A percentile compares a stretch with the other conserved stretches of the same genome.
Conservation (phyloP, 2,888 invertebrate genomes). For the Phalera bucephala region DNA sequence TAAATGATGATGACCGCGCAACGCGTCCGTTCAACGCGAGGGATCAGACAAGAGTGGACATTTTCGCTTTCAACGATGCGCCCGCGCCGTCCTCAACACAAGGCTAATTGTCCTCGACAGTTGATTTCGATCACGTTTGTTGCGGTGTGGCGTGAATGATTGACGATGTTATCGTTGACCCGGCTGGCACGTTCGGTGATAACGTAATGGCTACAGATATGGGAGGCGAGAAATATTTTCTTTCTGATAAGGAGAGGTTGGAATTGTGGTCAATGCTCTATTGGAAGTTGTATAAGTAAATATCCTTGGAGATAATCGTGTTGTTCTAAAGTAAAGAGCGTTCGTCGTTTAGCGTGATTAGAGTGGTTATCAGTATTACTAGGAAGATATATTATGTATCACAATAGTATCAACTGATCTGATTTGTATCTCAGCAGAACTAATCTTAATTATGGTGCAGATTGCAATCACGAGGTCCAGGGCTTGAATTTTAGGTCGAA, state of each 20-base stretch:
- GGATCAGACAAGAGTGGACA: slow-evolving; percentile 24
- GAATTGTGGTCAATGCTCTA: background rate
- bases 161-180: slow-evolving; percentile 56
- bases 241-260: background rate
- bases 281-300: too few species aligned
- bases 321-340: too few species aligned
- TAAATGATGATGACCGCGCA: slow-evolving; percentile 12
- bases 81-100: slow-evolving; percentile 30
- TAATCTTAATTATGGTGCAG: too few species aligned
- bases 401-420: too few species aligned
- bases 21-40: slow-evolving; percentile 16
- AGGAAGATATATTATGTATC: too few species aligned
- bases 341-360: too few species aligned
- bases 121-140: slow-evolving; percentile 44
- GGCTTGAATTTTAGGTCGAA: too few species aligned
- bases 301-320: too few species aligned
- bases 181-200: slow-evolving; percentile 23
- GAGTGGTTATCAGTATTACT: too few species aligned
- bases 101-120: slow-evolving; percentile 23
- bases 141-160: slow-evolving; percentile 40
- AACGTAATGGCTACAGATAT: slow-evolving; percentile 16
- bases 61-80: slow-evolving; percentile 23
- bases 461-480: too few species aligned
- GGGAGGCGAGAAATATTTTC: slow-evolving; percentile 1
- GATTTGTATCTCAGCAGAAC: too few species aligned